Evolutionary conservation across 2,888 invertebrate species (phyloP), one percentile per base, ranked within the genome.

Genomic region (Cabera pusaria): DNA sequence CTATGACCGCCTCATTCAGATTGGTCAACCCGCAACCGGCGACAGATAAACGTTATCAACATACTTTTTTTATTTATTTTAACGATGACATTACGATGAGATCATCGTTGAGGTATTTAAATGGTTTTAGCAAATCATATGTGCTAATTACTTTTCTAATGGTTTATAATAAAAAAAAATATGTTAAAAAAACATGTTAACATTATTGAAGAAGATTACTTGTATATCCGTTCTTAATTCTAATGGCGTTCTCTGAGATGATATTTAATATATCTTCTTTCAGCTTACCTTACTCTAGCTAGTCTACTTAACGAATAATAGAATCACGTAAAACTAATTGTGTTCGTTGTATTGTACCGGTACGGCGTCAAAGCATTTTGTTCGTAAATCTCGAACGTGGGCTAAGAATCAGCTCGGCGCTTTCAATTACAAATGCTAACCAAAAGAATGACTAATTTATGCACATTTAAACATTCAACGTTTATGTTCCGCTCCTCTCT

Each of bases 371-470:
- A 38, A 44, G 25, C 22, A 24, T 49, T 34, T 34, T 17, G 38
- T 33, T 23, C 14, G 5, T 14, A 18, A 25, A 23, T 43, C 34
- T 27, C 25, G 17, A 21, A 36, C 28, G 25, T 39, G 35, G 24
- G 12, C 31, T 27, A 34, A 39, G 42, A 46, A 44, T 45, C 36
- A 10, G 27, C 29, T 37, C 38, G 19, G 31, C 22, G 31, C 28
- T 41, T 43, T 35, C 37, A 35, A 32, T 21, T 26, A 21, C 22
- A 25, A 37, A 33, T 10, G 21, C 20, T 34, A 25, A 19, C 24
- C 25, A 33, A 45, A 48, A 36, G 12, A 40, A 32, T 38, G 37
- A 27, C 6, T 48, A 46, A 48, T 46, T 36, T 45, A 49, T 49
- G 46, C 28, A 25, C 49, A 44, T 44, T n/a, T n/a, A n/a, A n/a